Evolutionary conservation across 2,797 vertebrate genomes (phyloP).

Genomic region (Ctenopoma kingsleyae): DNA sequence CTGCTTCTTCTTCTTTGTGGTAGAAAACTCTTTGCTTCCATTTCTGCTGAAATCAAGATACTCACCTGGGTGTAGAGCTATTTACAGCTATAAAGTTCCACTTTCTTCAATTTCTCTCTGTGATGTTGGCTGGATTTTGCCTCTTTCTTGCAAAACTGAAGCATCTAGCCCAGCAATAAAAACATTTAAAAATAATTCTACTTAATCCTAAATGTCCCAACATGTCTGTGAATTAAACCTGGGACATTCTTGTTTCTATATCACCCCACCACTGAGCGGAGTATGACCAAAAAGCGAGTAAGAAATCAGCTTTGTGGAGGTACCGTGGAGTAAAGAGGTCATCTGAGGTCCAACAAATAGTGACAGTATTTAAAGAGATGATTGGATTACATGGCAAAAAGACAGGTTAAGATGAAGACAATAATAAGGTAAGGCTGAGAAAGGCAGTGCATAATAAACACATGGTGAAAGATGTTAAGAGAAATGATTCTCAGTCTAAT

Average conservation of each 20-base stretch:
- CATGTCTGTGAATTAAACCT: not conserved
- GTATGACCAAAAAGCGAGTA: not conserved
- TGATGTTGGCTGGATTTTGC: no score
- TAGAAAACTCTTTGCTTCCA: no score
- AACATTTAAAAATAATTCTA: no score
- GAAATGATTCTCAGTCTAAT: constrained; percentile 37
- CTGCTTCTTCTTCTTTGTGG: no score
- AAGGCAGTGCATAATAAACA: constrained; percentile 37
- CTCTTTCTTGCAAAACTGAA: no score
- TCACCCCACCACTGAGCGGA: not conserved
- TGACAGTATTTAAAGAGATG: not conserved
- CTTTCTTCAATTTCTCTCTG: no score
- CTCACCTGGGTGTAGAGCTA: no score
- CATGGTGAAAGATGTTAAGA: constrained; percentile 40
- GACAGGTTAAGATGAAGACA: constrained; percentile 5
- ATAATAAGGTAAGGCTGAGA: constrained; percentile 21
- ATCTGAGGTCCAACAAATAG: constrained; percentile 15
- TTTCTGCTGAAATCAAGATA: no score
- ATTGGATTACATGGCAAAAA: constrained; percentile 13
- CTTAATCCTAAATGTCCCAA: not conserved
- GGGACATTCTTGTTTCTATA: not conserved
- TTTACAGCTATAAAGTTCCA: no score
- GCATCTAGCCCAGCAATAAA: no score
- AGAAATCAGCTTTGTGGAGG: not conserved
- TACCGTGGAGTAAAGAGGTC: not conserved